A percentile compares a stretch with the other conserved stretches of the same genome.
Conservation (phyloP, 1,140 invertebrate genomes). For the Magallana angulata region DNA sequence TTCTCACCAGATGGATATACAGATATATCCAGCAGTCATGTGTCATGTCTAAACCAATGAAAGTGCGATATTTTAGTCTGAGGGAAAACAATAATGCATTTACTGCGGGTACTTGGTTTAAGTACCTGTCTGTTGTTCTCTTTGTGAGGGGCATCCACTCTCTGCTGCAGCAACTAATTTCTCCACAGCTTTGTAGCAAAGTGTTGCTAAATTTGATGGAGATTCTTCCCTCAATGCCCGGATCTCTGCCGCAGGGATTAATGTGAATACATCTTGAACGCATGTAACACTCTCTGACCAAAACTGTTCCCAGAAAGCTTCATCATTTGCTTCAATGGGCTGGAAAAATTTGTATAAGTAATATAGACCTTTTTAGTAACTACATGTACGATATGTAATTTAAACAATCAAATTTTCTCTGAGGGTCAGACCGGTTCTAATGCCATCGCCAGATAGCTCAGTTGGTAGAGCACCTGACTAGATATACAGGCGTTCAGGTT, state of each 20-base stretch:
- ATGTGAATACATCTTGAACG: conserved; percentile 97
- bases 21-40: too few relatives aligned
- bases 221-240: conserved; percentile 95
- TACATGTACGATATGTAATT: not conserved
- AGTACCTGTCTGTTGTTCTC: conserved; percentile 94
- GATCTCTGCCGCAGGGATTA: conserved; percentile 93
- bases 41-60: too few relatives aligned
- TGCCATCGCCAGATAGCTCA: too few relatives aligned
- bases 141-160: conserved; percentile 93
- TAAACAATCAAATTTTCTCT: not conserved
- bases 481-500: too few relatives aligned
- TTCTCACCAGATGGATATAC: too few relatives aligned
- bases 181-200: conserved; percentile 99
- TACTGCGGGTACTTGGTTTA: too few relatives aligned
- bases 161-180: conserved; percentile 96
- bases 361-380: too few relatives aligned
- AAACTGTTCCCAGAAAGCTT: conserved; percentile 99
- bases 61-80: too few relatives aligned
- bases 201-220: conserved; percentile 98
- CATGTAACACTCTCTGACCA: conserved; percentile 97
- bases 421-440: not conserved
- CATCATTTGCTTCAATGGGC: conserved; percentile 94
- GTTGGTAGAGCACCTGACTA: too few relatives aligned
- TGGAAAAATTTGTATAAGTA: conserved; percentile 75
- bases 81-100: too few relatives aligned